Evolutionary conservation across 2,113 vertebrate species (phyloP), one percentile per base, ranked within the genome.

Genomic region (Laterallus jamaicensis): DNA sequence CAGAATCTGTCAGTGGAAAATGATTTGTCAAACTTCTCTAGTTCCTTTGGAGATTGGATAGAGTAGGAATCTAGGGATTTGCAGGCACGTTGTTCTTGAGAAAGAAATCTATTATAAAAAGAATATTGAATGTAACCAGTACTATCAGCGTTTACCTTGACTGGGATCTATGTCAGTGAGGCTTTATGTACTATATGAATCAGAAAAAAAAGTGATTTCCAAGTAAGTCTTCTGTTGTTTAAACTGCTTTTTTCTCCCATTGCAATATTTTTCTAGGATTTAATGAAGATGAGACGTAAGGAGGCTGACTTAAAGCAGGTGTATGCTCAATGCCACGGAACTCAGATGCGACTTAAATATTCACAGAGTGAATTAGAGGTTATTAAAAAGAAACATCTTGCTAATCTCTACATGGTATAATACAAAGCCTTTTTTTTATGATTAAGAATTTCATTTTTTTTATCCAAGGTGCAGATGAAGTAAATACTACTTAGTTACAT

Each of bases 291-390:
- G 31, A 98, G 74, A 74, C 97, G 98, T 40, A 99, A 99, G 91
- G 99, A 99, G 92, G 35, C 97, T 6, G 99, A 99, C 78, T 96
- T 99, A 95, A 99, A 98, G 69, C 98, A 99, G 88, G 94, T 99
- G 75, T 95, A 89, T 66, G 97, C 98, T 66, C 98, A 99, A 15
- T 80, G 97, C 88, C 98, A 98, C 5, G 99, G 99, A 35, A 98
- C 76, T 77, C 98, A 98, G 71, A 99, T 97, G 7, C 98, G 99
- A 37, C 98, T 99, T n/a, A 99, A 98, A 95, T 99, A 99, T 90
- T 98, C 99, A 10, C 98, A 98, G 68, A 97, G 40, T 49, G 99
- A 99, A 75, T 88, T 99, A 49, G 99, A 99, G 22, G 86, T 95
- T 25, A 93, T 99, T 70, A 97, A 87, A 89, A 99, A 98, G 96